Evolutionary conservation across 2,797 vertebrate species (phyloP).

Genomic region (Ispidina picta): DNA sequence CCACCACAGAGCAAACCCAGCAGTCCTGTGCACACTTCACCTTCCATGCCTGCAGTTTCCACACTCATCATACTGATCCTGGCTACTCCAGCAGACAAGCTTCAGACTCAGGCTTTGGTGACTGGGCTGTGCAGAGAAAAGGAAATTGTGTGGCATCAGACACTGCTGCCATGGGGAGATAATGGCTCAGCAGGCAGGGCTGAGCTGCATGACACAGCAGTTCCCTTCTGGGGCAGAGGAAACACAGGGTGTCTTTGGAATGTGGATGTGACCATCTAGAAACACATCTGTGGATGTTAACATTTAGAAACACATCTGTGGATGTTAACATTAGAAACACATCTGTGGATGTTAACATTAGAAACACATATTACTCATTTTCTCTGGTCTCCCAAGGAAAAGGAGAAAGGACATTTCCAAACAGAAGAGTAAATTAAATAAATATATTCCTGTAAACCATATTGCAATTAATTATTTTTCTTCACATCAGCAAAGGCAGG

Average conservation of each 20-base stretch:
- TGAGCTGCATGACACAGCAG: background rate
- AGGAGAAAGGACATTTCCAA: background rate
- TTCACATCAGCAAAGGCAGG: background rate
- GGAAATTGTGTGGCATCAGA: background rate
- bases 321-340: too few relatives aligned
- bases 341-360: background rate
- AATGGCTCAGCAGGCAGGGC: rapidly evolving
- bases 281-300: too few relatives aligned
- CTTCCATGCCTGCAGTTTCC: background rate
- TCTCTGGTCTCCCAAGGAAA: background rate
- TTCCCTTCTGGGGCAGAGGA: background rate
- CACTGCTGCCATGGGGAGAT: background rate
- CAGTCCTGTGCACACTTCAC: rapidly evolving
- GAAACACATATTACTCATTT: background rate
- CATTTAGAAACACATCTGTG: too few relatives aligned
- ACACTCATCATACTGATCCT: background rate
- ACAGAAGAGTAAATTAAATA: background rate
- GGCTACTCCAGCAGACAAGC: background rate
- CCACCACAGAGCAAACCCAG: background rate
- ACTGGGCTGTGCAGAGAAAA: background rate
- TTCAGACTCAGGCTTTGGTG: background rate
- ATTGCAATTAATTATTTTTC: background rate
- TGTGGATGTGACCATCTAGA: too few relatives aligned
- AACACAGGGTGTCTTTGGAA: background rate
- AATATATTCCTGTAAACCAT: background rate